Evolutionary conservation across 1,140 invertebrate species (phyloP).

Genomic region (Pachyrhynchus sulphureomaculatus): DNA sequence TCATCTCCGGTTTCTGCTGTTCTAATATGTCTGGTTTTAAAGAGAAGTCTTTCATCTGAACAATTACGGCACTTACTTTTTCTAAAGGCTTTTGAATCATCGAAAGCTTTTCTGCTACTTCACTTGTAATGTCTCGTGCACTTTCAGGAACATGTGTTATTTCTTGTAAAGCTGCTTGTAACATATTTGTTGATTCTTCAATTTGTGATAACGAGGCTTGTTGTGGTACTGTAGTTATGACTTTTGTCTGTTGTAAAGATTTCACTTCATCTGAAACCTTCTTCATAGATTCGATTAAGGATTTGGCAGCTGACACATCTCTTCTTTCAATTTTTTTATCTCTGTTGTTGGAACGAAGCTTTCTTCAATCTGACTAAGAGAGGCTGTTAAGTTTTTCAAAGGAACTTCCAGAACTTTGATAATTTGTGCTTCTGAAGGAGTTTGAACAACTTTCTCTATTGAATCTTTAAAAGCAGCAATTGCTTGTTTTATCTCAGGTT

Average conservation of each 20-base stretch:
- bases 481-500: conserved; percentile 4
- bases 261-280: neutral
- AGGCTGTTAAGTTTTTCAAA: neutral
- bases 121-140: conserved; percentile 1
- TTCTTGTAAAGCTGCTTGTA: conserved; percentile 2
- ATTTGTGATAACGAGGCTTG: neutral
- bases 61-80: conserved; percentile 21
- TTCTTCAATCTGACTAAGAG: neutral
- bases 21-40: conserved; percentile 20
- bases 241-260: neutral
- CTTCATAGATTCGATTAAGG: neutral
- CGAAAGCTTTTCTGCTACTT: conserved; percentile 7
- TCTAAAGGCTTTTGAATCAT: conserved; percentile 19
- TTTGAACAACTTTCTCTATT: neutral
- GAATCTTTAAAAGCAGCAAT: neutral
- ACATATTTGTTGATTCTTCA: neutral
- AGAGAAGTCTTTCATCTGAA: conserved; percentile 15
- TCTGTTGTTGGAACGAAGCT: neutral
- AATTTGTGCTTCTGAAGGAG: neutral
- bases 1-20: conserved; percentile 21
- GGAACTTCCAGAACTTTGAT: neutral
- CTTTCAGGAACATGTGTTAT: neutral
- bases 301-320: neutral
- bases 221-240: neutral
- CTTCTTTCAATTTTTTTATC: neutral